A percentile compares a stretch with the other conserved stretches of the same genome.
These are phyloP conservation scores for Tinea trinotella DNA, from an alignment of 2,888 invertebrate species.

Conservation along the genomic window DNA sequence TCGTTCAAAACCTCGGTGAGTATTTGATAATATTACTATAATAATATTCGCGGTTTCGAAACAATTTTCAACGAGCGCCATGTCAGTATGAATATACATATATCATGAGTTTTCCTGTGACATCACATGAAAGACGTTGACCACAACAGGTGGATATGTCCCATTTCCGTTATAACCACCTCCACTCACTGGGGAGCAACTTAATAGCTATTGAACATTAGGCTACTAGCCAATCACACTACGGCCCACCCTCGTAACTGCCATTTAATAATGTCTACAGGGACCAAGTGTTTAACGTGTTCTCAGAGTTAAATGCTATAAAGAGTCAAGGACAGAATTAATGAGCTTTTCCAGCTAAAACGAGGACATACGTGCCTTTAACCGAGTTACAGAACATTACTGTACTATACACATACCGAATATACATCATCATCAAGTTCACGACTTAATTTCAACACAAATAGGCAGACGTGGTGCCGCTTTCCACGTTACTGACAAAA, in stretches of 20 bases:
- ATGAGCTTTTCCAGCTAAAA: not conserved
- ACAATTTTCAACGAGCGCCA: no score
- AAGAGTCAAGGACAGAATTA: not conserved
- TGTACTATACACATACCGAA: not conserved
- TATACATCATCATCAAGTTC: no score
- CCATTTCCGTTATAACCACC: not conserved
- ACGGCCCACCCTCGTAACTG: not conserved
- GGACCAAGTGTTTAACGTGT: not conserved
- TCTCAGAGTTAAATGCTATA: not conserved
- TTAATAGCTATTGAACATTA: not conserved
- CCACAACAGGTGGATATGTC: not conserved
- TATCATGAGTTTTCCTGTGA: not conserved
- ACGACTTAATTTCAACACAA: no score
- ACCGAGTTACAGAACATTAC: no score
- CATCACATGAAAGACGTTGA: not conserved
- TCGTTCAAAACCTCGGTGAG: no score
- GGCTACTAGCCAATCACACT: not conserved
- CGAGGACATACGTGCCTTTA: not conserved
- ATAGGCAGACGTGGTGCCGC: no score
- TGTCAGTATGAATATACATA: not conserved
- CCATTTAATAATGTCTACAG: not conserved
- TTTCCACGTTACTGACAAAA: no score
- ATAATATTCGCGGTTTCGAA: no score
- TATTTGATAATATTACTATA: no score
- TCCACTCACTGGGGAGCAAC: not conserved